Conservation (phyloP, 2,888 invertebrate species). For the Lypha dubia region DNA sequence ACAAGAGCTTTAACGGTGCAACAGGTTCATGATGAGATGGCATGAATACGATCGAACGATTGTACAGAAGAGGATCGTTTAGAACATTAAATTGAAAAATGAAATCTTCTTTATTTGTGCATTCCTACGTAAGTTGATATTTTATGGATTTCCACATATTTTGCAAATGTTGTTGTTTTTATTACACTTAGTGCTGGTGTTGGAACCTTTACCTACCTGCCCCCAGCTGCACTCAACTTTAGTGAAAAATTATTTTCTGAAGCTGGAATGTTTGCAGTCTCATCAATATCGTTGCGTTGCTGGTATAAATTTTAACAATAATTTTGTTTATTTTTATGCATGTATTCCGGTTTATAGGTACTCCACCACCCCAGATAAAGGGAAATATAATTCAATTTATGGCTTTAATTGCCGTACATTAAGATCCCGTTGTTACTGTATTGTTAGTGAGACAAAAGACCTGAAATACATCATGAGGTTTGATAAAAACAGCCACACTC, state of each 20-base stretch:
- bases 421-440: conserved; percentile 69
- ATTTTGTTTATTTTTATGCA: conserved; percentile 56
- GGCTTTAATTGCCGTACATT: conserved; percentile 78
- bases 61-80: not conserved
- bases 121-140: conserved; percentile 52
- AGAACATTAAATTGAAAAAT: conserved; percentile 54
- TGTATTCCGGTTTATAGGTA: conserved; percentile 37
- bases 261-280: conserved; percentile 1
- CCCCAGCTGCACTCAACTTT: conserved; percentile 50
- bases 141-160: conserved; percentile 48
- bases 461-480: conserved; percentile 39
- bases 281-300: conserved; percentile 65
- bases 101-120: conserved; percentile 45
- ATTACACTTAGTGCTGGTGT: conserved; percentile 10
- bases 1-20: conserved; percentile 54
- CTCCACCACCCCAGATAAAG: conserved; percentile 56
- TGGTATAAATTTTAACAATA: conserved; percentile 72
- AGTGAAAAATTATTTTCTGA: conserved; percentile 5
- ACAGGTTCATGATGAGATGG: conserved; percentile 65
- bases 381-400: conserved; percentile 60
- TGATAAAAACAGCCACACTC: conserved; percentile 19
- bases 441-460: conserved; percentile 54
- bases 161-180: conserved; percentile 23
- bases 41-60: conserved; percentile 8
- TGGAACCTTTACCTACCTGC: conserved; percentile 15